Conservation (phyloP, 1,140 invertebrate species). For the honey bee (Apis mellifera) region Amel_HAv3.1 CM009946.2:6327001-6327500, state of each 20-base stretch:
- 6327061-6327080: neutral
- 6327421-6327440: conserved; percentile 45
- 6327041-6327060: neutral
- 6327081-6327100: neutral
- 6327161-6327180: neutral
- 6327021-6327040: no score
- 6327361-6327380: conserved; percentile 43
- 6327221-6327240: neutral
- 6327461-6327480: conserved; percentile 29
- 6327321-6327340: conserved; percentile 61
- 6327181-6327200: neutral
- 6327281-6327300: neutral
- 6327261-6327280: neutral
- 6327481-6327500: conserved; percentile 56
- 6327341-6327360: conserved; percentile 69
- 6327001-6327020: no score
- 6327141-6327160: neutral
- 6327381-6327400: conserved; percentile 53
- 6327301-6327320: neutral
- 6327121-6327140: neutral
- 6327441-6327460: conserved; percentile 44
- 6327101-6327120: neutral
- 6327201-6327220: neutral
- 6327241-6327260: neutral
- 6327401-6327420: conserved; percentile 70